These are phyloP conservation scores for Samia ricini DNA, from an alignment of 1,140 invertebrate genomes.

Conservation along the genomic window DNA sequence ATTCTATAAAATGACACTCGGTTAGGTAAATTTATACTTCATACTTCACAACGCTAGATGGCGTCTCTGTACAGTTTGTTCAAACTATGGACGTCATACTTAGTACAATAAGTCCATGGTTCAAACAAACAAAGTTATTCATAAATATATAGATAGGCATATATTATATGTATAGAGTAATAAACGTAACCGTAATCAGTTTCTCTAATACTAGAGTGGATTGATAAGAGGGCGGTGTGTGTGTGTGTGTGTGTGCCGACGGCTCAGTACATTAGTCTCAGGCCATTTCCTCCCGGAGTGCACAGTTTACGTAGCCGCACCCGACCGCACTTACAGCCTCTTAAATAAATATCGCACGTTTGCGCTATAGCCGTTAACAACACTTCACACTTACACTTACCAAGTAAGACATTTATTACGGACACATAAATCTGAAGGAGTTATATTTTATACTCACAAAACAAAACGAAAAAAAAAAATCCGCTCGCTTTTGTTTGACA, in stretches of 20 bases:
- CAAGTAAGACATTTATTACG: conserved; percentile 50
- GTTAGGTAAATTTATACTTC: too few species aligned
- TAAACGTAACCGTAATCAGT: background rate
- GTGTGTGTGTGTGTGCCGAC: background rate
- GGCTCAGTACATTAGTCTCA: conserved; percentile 55
- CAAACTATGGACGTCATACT: too few species aligned
- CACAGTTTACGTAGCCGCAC: conserved; percentile 40
- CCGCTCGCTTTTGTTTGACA: background rate
- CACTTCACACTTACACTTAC: conserved; percentile 59
- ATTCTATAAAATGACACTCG: too few species aligned
- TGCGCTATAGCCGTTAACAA: conserved; percentile 64
- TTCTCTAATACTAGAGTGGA: background rate
- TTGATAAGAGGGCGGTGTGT: background rate
- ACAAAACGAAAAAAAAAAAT: background rate
- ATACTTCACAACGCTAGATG: too few species aligned
- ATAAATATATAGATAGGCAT: background rate
- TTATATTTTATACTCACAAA: conserved; percentile 31
- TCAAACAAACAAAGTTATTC: too few species aligned
- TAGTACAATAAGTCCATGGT: too few species aligned
- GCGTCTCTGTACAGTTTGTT: too few species aligned
- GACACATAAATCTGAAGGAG: conserved; percentile 49
- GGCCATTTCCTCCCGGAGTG: conserved; percentile 60
- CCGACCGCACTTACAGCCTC: conserved; percentile 39
- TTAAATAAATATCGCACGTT: conserved; percentile 75
- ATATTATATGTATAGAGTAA: too few species aligned